Evolutionary conservation across 2,888 invertebrate genomes (phyloP).

Genomic region (Lasioglossum figueresi): DNA sequence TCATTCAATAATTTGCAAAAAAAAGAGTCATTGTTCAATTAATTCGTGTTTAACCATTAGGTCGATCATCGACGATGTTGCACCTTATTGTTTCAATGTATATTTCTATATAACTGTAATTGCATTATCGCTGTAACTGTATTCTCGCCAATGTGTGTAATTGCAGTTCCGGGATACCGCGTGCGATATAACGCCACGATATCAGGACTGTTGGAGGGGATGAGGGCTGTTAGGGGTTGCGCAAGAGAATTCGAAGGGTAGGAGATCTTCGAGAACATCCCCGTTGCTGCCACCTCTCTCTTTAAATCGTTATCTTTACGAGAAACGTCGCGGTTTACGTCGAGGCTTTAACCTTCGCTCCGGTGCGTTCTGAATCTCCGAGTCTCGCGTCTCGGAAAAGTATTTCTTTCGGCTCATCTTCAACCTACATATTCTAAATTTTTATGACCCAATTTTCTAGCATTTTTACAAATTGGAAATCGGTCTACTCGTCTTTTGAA

Average conservation of each 20-base stretch:
- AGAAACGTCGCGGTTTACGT: slow-evolving; percentile 51
- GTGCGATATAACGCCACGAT: slow-evolving; percentile 55
- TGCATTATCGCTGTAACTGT: background rate
- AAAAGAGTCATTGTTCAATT: too few species aligned
- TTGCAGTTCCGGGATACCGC: slow-evolving; percentile 27
- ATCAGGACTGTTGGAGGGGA: slow-evolving; percentile 23
- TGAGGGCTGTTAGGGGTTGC: background rate
- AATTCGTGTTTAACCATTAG: too few species aligned
- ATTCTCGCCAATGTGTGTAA: slow-evolving; percentile 18
- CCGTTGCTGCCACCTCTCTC: slow-evolving; percentile 6
- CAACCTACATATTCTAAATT: too few species aligned
- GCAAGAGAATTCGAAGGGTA: slow-evolving; percentile 26
- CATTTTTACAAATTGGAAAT: background rate
- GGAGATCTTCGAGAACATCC: slow-evolving; percentile 38
- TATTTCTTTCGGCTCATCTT: background rate
- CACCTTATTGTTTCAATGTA: too few species aligned
- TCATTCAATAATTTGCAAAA: background rate
- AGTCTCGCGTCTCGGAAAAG: background rate
- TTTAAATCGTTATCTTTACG: slow-evolving; percentile 63
- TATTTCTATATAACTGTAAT: too few species aligned
- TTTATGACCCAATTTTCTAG: background rate
- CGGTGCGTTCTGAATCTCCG: background rate
- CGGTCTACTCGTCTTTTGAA: background rate
- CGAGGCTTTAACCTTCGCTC: slow-evolving; percentile 17
- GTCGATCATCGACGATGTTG: too few species aligned